These are phyloP conservation scores for Apoderus coryli DNA, from an alignment of 2,888 invertebrate genomes.

Conservation along the genomic window DNA sequence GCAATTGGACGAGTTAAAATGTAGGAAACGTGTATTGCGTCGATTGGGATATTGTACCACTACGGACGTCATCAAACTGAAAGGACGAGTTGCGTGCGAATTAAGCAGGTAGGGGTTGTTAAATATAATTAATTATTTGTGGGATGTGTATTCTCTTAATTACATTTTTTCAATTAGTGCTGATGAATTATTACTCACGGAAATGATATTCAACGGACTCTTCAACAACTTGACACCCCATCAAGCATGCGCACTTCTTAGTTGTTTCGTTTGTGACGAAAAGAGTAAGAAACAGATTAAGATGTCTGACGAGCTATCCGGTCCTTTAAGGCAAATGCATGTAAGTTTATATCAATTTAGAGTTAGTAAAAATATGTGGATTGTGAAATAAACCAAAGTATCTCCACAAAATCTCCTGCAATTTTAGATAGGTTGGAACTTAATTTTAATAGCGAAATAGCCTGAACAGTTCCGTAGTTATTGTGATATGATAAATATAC, in stretches of 20 bases:
- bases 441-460: no score
- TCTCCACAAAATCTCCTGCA: slow-evolving; percentile 3
- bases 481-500: no score
- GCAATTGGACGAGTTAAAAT: slow-evolving; percentile 94
- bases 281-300: slow-evolving; percentile 63
- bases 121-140: not conserved
- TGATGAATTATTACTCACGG: slow-evolving; percentile 92
- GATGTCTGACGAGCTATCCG: slow-evolving; percentile 68
- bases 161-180: slow-evolving; percentile 44
- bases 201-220: slow-evolving; percentile 94
- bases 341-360: no score
- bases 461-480: no score
- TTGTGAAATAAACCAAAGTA: no score
- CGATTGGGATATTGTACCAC: slow-evolving; percentile 85
- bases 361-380: no score
- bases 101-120: slow-evolving; percentile 61
- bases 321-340: slow-evolving; percentile 83
- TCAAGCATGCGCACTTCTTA: slow-evolving; percentile 74
- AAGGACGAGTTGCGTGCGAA: slow-evolving; percentile 99
- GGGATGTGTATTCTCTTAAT: not conserved
- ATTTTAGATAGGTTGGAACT: no score
- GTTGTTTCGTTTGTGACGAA: slow-evolving; percentile 89
- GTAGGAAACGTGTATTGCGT: slow-evolving; percentile 83
- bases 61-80: slow-evolving; percentile 89
- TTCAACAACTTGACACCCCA: slow-evolving; percentile 74